These are phyloP conservation scores for Strix aluco DNA, from an alignment of 2,113 vertebrate species.

Conservation along the genomic window DNA sequence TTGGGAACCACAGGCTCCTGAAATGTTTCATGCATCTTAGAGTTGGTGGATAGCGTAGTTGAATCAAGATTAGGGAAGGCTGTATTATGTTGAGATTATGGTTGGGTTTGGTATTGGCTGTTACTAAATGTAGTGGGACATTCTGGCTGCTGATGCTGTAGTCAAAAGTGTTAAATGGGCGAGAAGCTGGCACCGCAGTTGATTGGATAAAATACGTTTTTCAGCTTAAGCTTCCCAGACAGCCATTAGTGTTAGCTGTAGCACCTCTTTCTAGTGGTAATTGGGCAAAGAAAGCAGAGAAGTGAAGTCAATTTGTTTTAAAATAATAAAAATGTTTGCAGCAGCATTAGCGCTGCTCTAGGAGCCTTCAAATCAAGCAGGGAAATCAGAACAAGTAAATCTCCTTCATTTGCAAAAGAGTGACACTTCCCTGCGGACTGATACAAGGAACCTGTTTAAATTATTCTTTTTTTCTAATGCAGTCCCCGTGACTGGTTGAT, in stretches of 20 bases:
- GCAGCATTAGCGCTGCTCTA: background rate
- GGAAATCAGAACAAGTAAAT: conserved; percentile 37
- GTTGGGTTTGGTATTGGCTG: background rate
- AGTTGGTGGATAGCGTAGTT: background rate
- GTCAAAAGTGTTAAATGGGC: background rate
- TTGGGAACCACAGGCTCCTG: background rate
- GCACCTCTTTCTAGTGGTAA: conserved; percentile 24
- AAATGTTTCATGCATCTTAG: background rate
- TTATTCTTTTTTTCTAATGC: background rate
- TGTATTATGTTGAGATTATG: background rate
- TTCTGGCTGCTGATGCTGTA: background rate
- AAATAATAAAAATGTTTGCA: background rate
- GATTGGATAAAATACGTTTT: background rate
- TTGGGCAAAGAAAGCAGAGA: conserved; percentile 33
- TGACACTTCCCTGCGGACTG: background rate
- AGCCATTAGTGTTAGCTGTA: background rate
- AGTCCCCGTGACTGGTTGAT: background rate
- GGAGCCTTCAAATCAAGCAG: conserved; percentile 8
- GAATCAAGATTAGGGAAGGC: background rate
- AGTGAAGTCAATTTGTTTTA: conserved; percentile 19
- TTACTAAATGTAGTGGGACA: background rate
- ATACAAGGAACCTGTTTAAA: background rate
- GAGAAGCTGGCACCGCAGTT: background rate
- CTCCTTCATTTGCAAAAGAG: conserved; percentile 18
- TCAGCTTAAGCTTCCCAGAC: background rate